Percentiles rank a stretch among this genome's conserved stretches.
Conservation (phyloP, 2,113 vertebrate species). For the Sterrhoptilus dennistouni region DNA sequence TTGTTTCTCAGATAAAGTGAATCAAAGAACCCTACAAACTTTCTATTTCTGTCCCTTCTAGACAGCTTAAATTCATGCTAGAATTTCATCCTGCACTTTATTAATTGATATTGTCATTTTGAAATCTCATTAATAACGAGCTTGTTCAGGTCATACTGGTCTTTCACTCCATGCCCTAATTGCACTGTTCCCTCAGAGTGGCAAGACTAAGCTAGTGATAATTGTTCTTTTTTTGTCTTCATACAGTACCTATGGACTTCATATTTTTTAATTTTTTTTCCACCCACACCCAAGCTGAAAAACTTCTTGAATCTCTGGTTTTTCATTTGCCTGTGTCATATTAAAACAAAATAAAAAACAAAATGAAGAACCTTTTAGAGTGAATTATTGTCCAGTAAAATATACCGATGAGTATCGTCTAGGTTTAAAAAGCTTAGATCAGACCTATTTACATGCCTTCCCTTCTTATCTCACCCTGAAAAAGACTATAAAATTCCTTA, state of each 20-base stretch:
- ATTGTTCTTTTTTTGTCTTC: constrained; percentile 10
- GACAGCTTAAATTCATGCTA: background rate
- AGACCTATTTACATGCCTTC: background rate
- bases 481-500: background rate
- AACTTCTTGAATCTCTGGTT: background rate
- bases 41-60: background rate
- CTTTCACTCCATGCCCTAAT: background rate
- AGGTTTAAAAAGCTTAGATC: background rate
- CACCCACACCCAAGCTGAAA: background rate
- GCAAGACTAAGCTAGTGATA: background rate
- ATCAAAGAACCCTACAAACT: background rate
- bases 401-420: background rate
- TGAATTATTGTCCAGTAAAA: background rate
- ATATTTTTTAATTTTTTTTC: no score
- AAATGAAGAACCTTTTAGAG: background rate
- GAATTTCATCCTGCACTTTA: background rate
- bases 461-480: background rate
- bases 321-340: background rate
- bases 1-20: background rate
- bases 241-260: background rate
- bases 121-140: background rate
- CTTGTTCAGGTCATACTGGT: background rate
- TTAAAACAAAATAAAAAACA: background rate
- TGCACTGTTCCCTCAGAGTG: background rate
- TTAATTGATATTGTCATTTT: background rate